phyloP scores from a whole-genome alignment of 2,888 invertebrate genomes.

The Sabellastarte sp. region DNA sequence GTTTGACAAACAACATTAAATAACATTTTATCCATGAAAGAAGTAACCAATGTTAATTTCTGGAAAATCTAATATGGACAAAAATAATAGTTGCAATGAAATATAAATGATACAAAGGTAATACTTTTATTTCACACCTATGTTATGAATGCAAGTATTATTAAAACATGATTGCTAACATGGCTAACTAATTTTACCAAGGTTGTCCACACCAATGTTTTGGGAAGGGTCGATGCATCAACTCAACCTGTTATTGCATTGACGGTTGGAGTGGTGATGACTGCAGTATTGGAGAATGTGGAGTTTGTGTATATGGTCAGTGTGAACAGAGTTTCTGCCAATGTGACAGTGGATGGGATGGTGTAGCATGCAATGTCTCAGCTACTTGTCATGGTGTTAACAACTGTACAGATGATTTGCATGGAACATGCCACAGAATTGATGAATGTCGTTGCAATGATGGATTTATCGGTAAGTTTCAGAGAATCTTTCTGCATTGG shows the following conservation, averaged over 20 bases:
- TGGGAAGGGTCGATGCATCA: slow-evolving; percentile 6
- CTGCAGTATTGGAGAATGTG: slow-evolving; percentile 9
- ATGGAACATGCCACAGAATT: slow-evolving; percentile 1
- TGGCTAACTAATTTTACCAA: too few relatives aligned
- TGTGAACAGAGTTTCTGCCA: slow-evolving; percentile 6
- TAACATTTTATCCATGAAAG: too few relatives aligned
- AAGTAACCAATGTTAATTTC: too few relatives aligned
- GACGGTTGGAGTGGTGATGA: slow-evolving; percentile 5
- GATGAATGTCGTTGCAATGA: slow-evolving; percentile 9
- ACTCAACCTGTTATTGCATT: slow-evolving; percentile 1
- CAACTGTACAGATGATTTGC: slow-evolving; percentile 1
- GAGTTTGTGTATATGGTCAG: background rate
- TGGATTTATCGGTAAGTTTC: slow-evolving; percentile 3
- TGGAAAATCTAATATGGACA: too few relatives aligned
- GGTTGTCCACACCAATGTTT: slow-evolving; percentile 7
- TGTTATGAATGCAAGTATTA: too few relatives aligned
- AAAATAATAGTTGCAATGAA: too few relatives aligned
- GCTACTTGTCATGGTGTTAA: slow-evolving; percentile 5
- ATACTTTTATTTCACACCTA: too few relatives aligned
- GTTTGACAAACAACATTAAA: too few relatives aligned
- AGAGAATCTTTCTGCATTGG: background rate
- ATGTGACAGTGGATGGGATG: slow-evolving; percentile 9
- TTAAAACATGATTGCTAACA: too few relatives aligned
- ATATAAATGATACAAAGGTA: too few relatives aligned
- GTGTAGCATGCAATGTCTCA: background rate